Evolutionary conservation across 2,888 invertebrate species (phyloP).

Genomic region (Leptopilina syphax): DNA sequence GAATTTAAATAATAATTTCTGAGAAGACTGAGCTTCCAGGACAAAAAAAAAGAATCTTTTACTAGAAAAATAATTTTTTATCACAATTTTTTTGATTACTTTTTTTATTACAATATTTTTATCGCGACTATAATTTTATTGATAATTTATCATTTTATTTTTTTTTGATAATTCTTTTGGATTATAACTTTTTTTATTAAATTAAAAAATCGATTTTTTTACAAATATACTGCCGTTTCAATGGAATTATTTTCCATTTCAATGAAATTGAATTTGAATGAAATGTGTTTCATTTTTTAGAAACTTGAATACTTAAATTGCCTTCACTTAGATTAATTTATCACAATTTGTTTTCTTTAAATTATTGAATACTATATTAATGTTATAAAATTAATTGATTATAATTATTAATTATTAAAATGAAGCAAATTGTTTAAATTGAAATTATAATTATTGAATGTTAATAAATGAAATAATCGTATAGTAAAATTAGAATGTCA

Average conservation of each 20-base stretch:
- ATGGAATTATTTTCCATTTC: no score
- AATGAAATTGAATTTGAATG: not conserved
- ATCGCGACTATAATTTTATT: no score
- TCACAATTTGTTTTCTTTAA: not conserved
- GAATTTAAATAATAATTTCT: not conserved
- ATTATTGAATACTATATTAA: not conserved
- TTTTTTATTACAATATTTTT: no score
- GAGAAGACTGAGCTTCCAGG: conserved; percentile 25
- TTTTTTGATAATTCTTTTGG: no score
- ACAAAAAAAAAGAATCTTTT: not conserved
- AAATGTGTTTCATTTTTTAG: not conserved
- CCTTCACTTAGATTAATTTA: conserved; percentile 23
- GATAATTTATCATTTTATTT: no score
- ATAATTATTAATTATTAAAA: not conserved
- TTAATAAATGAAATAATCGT: not conserved
- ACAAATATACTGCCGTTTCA: not conserved
- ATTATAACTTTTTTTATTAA: no score
- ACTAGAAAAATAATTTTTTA: not conserved
- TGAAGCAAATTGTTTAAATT: not conserved
- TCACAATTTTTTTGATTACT: no score
- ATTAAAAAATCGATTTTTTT: not conserved
- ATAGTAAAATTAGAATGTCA: not conserved
- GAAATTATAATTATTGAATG: no score
- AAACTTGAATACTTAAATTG: not conserved
- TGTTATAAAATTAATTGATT: not conserved